Evolutionary conservation across 2,888 invertebrate genomes (phyloP), one percentile per base, ranked within the genome.

Genomic region (Achlya flavicornis): DNA sequence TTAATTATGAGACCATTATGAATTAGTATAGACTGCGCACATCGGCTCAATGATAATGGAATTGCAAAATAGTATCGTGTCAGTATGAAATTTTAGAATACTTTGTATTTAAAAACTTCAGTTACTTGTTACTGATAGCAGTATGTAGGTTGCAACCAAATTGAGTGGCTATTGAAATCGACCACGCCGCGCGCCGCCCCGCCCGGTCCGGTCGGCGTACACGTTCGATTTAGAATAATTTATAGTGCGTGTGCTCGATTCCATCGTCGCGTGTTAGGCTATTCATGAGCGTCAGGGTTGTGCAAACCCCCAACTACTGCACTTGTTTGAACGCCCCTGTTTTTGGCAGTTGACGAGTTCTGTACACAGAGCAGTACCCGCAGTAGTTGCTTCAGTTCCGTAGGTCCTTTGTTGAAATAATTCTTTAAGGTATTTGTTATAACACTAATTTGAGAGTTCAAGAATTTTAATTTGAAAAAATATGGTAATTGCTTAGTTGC

Each of bases 241-340:
- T 43, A 43, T 60, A 41, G 60, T 19, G 53, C 53, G 53, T 19
- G 53, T 19, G 53, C 19, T 53, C 19, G 16, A 19, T 19, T 19
- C 53, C 19, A 53, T 53, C 53, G 19, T 53, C 19, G 53, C 53
- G 19, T 19, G 53, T 53, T 19, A 53, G 19, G 4, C 53, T 53
- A 53, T 53, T 53, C 53, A 53, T 53, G 53, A 53, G 53, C 53
- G 16, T 19, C n/a, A 53, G 53, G 53, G 53, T 19, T 53, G 53
- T 53, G 53, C 53, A 19, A 19, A 53, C 16, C 10, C 48, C 3
- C 53, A 53, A 53, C 16, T 48, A 19, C 3, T 19, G 38, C 10
- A 16, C 53, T n/a, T 53, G 53, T 53, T 53, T 19, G 53, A 8
- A 19, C 10, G 3, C 16, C 53, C 53, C 53, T 53, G 19, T 19